Conservation (phyloP, 1,140 invertebrate species). For the Drosophila teissieri region DNA sequence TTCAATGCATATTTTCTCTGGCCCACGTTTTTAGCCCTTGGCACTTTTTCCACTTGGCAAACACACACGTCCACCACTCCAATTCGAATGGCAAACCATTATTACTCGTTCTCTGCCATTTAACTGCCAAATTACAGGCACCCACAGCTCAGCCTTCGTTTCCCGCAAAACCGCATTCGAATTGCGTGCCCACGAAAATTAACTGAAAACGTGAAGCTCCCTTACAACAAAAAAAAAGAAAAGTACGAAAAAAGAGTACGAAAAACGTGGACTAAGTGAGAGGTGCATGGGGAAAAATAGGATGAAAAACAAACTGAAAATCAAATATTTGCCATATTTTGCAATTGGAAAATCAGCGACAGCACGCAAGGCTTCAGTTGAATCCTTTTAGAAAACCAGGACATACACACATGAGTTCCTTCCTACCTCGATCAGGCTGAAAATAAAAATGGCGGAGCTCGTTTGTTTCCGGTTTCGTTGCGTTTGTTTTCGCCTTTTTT, state of each 20-base stretch:
- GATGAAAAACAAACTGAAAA: constrained; percentile 46
- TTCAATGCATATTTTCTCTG: constrained; percentile 12
- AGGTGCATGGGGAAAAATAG: constrained; percentile 8
- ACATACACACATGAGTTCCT: constrained; percentile 23
- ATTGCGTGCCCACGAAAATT: constrained; percentile 68
- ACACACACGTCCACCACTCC: constrained; percentile 23
- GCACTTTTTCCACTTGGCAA: constrained; percentile 10
- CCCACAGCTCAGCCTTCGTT: constrained; percentile 11
- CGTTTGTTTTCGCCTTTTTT: constrained; percentile 8
- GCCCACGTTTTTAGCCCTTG: neutral
- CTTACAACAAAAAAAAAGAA: constrained; percentile 10
- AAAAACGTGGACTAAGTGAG: constrained; percentile 5
- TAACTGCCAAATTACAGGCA: constrained; percentile 63
- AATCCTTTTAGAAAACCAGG: constrained; percentile 34
- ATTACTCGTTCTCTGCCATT: constrained; percentile 60
- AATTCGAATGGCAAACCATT: constrained; percentile 43
- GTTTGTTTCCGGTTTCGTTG: constrained; percentile 54
- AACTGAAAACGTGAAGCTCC: constrained; percentile 59
- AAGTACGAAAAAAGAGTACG: neutral
- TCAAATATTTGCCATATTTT: constrained; percentile 68
- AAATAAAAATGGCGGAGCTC: constrained; percentile 69
- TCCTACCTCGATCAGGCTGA: constrained; percentile 39
- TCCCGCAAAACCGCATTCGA: constrained; percentile 49
- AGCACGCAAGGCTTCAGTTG: constrained; percentile 45
- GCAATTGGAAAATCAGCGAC: constrained; percentile 65